These are phyloP conservation scores for Xerus rutilus DNA, from an alignment of 2,797 vertebrate species.

Conservation along the genomic window DNA sequence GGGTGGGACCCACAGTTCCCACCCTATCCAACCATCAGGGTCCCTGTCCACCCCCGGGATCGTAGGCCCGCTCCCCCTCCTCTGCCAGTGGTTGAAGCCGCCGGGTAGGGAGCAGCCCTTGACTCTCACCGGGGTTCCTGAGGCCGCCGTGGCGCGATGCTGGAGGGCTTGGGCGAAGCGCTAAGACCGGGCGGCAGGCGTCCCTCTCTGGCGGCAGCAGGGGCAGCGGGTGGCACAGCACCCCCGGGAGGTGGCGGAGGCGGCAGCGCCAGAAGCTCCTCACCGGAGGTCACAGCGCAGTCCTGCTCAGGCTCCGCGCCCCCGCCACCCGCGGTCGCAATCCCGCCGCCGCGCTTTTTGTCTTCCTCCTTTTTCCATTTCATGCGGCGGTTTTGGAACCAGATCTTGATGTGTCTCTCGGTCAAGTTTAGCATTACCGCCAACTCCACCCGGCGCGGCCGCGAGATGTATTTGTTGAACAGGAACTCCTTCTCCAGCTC, in stretches of 20 bases:
- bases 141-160: constrained; percentile 77
- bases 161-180: constrained; percentile 86
- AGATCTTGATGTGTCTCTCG: constrained; percentile 99
- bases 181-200: constrained; percentile 84
- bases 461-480: constrained; percentile 98
- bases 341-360: constrained; percentile 90
- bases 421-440: constrained; percentile 97
- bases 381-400: constrained; percentile 98
- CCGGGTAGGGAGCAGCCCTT: not conserved
- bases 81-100: not conserved
- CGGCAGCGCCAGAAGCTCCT: constrained; percentile 89
- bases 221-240: constrained; percentile 18
- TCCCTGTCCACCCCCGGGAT: not conserved
- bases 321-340: not conserved
- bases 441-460: constrained; percentile 97
- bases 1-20: not conserved
- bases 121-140: constrained; percentile 86
- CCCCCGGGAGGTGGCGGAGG: constrained; percentile 74
- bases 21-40: not conserved
- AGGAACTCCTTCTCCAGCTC: constrained; percentile 99
- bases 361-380: constrained; percentile 99
- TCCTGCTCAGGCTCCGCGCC: constrained; percentile 94
- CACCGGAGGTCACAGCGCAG: constrained; percentile 94
- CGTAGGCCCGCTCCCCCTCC: not conserved
- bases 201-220: constrained; percentile 79